phyloP scores from a whole-genome alignment of 30 jellyfish, hydroid and myxozoan species.

The Mastigias papua region DNA sequence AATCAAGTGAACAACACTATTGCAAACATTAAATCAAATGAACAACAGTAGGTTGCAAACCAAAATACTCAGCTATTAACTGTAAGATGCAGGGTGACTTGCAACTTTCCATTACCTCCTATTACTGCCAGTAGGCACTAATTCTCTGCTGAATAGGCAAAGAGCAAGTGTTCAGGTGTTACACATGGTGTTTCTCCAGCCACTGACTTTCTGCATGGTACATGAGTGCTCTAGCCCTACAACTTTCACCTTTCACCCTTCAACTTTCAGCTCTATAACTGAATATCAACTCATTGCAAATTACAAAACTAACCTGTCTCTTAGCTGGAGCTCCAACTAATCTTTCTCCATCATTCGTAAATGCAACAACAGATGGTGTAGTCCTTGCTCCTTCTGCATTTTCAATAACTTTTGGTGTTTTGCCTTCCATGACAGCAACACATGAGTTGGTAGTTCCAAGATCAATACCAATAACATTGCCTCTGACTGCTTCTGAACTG shows the following conservation, averaged over 20 bases:
- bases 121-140: no score
- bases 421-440: constrained; percentile 99
- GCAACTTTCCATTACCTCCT: no score
- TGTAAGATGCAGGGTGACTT: no score
- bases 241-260: no score
- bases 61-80: no score
- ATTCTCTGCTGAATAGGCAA: no score
- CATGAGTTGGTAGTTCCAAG: constrained; percentile 99
- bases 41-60: background rate
- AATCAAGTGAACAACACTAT: background rate
- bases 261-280: no score
- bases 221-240: no score
- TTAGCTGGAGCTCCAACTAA: constrained; percentile 99
- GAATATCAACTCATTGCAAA: no score
- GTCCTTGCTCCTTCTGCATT: constrained; percentile 98
- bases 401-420: constrained; percentile 90
- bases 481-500: constrained; percentile 87
- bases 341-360: constrained; percentile 89
- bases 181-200: no score
- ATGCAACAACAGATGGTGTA: constrained; percentile 98
- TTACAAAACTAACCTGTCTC: constrained; percentile 75
- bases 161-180: no score
- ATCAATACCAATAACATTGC: constrained; percentile 97
- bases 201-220: no score
- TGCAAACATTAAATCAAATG: background rate